These are phyloP conservation scores for Agelas oroides DNA, from an alignment of 37 sponge, comb jelly and placozoan genomes.

Conservation along the genomic window DNA sequence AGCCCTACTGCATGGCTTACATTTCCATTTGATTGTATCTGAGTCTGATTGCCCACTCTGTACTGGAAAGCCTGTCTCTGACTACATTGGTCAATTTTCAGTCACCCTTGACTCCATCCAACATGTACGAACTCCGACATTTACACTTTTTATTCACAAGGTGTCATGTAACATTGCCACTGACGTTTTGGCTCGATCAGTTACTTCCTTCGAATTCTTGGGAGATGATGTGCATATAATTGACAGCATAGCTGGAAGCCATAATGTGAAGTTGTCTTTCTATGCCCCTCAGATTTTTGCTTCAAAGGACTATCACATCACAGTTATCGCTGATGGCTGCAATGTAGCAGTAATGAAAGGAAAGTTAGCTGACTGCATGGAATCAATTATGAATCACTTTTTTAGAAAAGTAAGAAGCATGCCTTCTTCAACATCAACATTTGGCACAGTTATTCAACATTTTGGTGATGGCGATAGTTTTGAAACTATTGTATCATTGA, in stretches of 20 bases:
- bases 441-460: slow-evolving; percentile 7
- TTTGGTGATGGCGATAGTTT: slow-evolving; percentile 10
- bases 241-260: not conserved
- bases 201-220: not conserved
- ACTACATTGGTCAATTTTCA: slow-evolving; percentile 9
- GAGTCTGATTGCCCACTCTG: slow-evolving; percentile 44
- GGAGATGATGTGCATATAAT: not conserved
- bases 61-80: not conserved
- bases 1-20: slow-evolving; percentile 31
- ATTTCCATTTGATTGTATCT: slow-evolving; percentile 41
- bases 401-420: no score
- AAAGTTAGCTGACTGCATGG: no score
- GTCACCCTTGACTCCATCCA: not conserved
- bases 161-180: no score
- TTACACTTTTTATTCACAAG: not conserved
- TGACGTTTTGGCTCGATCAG: not conserved
- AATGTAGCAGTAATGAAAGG: not conserved
- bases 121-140: not conserved
- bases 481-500: slow-evolving; percentile 6
- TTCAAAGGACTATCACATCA: not conserved
- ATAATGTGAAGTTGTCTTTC: not conserved
- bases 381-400: no score
- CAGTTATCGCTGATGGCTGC: not conserved
- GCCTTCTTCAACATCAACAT: not conserved
- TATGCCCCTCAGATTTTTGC: not conserved